phyloP scores from a whole-genome alignment of 2,888 invertebrate species.

The Gymnocheta viridis region DNA sequence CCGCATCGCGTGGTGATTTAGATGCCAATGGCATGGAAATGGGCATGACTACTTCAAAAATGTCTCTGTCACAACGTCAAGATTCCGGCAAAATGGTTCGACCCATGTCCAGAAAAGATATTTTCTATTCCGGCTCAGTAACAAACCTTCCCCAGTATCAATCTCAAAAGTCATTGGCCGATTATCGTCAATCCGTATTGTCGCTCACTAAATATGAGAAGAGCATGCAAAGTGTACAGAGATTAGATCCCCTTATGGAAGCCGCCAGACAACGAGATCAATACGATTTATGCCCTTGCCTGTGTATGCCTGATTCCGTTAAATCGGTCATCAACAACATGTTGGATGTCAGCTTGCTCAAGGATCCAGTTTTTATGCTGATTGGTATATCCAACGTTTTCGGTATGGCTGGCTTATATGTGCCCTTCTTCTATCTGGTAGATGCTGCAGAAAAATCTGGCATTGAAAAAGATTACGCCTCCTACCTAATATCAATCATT shows the following conservation, averaged over 20 bases:
- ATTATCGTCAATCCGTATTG: constrained; percentile 95
- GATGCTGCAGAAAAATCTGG: constrained; percentile 89
- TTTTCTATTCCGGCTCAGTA: constrained; percentile 98
- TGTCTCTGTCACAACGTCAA: constrained; percentile 83
- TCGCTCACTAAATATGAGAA: constrained; percentile 90
- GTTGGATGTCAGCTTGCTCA: constrained; percentile 94
- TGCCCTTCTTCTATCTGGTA: constrained; percentile 97
- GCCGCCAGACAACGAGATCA: constrained; percentile 84
- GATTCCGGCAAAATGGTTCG: constrained; percentile 87
- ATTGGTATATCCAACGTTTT: constrained; percentile 97
- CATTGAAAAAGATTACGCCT: constrained; percentile 87
- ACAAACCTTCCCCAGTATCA: constrained; percentile 96
- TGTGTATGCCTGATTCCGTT: constrained; percentile 90
- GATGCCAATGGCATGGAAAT: constrained; percentile 89
- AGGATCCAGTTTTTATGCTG: constrained; percentile 94
- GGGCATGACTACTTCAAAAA: constrained; percentile 88
- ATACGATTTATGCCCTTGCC: constrained; percentile 91
- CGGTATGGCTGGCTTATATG: constrained; percentile 98
- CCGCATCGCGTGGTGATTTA: constrained; percentile 89
- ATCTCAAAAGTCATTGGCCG: constrained; percentile 94
- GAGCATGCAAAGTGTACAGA: constrained; percentile 84
- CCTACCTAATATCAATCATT: constrained; percentile 83
- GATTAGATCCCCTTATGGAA: constrained; percentile 83
- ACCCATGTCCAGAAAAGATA: constrained; percentile 96
- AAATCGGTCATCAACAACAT: constrained; percentile 92